Evolutionary conservation across 2,113 vertebrate species (phyloP).

Genomic region (Sarotherodon lohbergeri): DNA sequence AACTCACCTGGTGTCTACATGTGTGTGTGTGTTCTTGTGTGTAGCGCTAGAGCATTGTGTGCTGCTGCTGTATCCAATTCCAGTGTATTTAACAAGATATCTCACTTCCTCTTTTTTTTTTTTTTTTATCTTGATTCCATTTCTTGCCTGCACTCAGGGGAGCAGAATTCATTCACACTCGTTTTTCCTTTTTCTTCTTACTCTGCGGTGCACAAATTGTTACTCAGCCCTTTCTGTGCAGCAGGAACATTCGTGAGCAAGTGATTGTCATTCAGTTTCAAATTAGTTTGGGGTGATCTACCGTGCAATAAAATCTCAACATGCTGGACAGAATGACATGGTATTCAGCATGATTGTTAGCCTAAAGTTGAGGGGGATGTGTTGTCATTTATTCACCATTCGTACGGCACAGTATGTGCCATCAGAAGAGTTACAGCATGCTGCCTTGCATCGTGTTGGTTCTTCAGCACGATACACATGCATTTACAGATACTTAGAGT

Average conservation of each 20-base stretch:
- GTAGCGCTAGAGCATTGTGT: neutral
- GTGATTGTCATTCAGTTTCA: slow-evolving; percentile 54
- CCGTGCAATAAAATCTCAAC: slow-evolving; percentile 42
- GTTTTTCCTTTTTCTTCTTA: slow-evolving; percentile 26
- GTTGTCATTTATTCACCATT: slow-evolving; percentile 39
- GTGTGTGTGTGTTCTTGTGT: neutral
- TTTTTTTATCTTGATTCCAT: slow-evolving; percentile 52
- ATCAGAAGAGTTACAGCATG: slow-evolving; percentile 34
- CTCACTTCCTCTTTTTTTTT: neutral
- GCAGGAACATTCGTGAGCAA: slow-evolving; percentile 17
- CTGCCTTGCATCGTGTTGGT: neutral
- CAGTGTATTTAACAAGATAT: slow-evolving; percentile 64
- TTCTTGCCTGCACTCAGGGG: slow-evolving; percentile 51
- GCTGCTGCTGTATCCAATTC: slow-evolving; percentile 54
- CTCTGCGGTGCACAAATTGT: slow-evolving; percentile 52
- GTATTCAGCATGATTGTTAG: slow-evolving; percentile 39
- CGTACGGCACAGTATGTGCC: slow-evolving; percentile 27
- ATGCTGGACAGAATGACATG: slow-evolving; percentile 43
- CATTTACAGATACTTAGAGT: neutral
- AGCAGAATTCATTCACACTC: slow-evolving; percentile 54
- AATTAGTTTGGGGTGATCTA: slow-evolving; percentile 53
- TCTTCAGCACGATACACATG: neutral
- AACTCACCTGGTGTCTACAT: slow-evolving; percentile 3
- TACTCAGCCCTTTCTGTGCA: slow-evolving; percentile 42
- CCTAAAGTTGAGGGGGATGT: slow-evolving; percentile 26